Percentiles rank a stretch among this genome's conserved stretches.
phyloP scores from a whole-genome alignment of 2,888 invertebrate genomes.

The Drosophila siamana region DNA sequence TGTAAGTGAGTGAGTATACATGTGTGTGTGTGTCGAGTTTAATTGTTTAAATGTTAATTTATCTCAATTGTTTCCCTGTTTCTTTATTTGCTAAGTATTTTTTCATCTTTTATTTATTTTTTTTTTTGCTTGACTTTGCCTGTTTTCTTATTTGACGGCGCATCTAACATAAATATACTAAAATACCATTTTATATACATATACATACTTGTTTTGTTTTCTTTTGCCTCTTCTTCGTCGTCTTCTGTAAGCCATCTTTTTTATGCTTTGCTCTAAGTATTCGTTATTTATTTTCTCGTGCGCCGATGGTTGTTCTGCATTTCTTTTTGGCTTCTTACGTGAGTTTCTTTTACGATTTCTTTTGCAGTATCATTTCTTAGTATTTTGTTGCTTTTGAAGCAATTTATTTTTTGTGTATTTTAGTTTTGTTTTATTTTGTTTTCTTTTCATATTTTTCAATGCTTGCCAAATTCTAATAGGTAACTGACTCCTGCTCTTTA shows the following conservation, averaged over 20 bases:
- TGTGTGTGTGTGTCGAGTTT: slow-evolving; percentile 30
- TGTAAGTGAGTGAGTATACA: slow-evolving; percentile 10
- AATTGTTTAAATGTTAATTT: slow-evolving; percentile 80
- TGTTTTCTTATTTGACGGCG: slow-evolving; percentile 58
- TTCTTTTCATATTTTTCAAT: slow-evolving; percentile 50
- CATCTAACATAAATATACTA: slow-evolving; percentile 77
- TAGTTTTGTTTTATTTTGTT: slow-evolving; percentile 44
- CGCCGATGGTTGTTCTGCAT: slow-evolving; percentile 45
- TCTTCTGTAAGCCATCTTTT: slow-evolving; percentile 53
- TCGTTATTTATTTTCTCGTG: slow-evolving; percentile 43
- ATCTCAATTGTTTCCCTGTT: slow-evolving; percentile 83
- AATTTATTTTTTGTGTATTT: slow-evolving; percentile 55
- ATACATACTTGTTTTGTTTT: slow-evolving; percentile 58
- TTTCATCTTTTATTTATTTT: slow-evolving; percentile 33
- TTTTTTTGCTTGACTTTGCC: slow-evolving; percentile 50
- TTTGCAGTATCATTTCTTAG: slow-evolving; percentile 43
- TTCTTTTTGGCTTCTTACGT: slow-evolving; percentile 39
- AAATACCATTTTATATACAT: slow-evolving; percentile 74
- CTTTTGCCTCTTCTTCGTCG: slow-evolving; percentile 16
- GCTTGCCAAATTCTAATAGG: slow-evolving; percentile 83
- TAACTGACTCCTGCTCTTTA: slow-evolving; percentile 86
- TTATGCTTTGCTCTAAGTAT: slow-evolving; percentile 46
- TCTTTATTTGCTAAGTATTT: slow-evolving; percentile 79
- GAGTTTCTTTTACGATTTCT: slow-evolving; percentile 23
- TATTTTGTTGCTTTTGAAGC: slow-evolving; percentile 76